A percentile compares a stretch with the other conserved stretches of the same genome.
These are phyloP conservation scores for Platichthys flesus DNA, from an alignment of 2,113 vertebrate species.

Conservation along the genomic window DNA sequence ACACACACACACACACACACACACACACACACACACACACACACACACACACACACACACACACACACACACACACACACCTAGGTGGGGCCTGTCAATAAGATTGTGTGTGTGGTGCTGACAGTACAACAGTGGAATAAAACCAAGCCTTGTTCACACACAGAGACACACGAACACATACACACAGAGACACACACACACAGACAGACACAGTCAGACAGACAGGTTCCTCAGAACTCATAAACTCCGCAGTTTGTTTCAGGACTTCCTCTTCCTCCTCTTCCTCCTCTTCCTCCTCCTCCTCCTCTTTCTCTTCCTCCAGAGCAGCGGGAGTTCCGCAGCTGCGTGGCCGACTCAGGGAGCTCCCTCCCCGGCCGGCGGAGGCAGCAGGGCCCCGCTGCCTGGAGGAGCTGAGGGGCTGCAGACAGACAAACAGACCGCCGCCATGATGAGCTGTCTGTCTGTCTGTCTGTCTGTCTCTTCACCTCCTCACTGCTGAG, in stretches of 20 bases:
- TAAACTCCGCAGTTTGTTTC: too few relatives aligned
- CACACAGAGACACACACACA: background rate
- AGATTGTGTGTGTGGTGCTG: constrained; percentile 44
- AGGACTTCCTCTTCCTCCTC: background rate
- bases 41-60: constrained; percentile 12
- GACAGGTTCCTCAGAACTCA: too few relatives aligned
- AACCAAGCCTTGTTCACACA: constrained; percentile 43
- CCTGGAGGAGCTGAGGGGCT: constrained; percentile 12
- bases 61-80: constrained; percentile 59
- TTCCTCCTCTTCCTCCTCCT: constrained; percentile 37
- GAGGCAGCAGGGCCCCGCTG: constrained; percentile 49
- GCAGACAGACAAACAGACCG: constrained; percentile 3
- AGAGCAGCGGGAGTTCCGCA: constrained; percentile 48
- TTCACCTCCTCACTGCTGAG: background rate
- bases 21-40: constrained; percentile 19
- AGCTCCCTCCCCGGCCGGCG: constrained; percentile 28
- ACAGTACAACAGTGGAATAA: constrained; percentile 52
- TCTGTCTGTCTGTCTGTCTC: constrained; percentile 28
- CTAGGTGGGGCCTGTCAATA: constrained; percentile 75
- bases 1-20: background rate
- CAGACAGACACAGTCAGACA: too few relatives aligned
- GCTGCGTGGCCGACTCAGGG: constrained; percentile 36
- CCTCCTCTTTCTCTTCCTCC: constrained; percentile 36
- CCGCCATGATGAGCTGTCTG: constrained; percentile 34
- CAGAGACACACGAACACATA: background rate